phyloP scores from a whole-genome alignment of 1,140 invertebrate species.

The Ditylenchus dipsaci region DNA sequence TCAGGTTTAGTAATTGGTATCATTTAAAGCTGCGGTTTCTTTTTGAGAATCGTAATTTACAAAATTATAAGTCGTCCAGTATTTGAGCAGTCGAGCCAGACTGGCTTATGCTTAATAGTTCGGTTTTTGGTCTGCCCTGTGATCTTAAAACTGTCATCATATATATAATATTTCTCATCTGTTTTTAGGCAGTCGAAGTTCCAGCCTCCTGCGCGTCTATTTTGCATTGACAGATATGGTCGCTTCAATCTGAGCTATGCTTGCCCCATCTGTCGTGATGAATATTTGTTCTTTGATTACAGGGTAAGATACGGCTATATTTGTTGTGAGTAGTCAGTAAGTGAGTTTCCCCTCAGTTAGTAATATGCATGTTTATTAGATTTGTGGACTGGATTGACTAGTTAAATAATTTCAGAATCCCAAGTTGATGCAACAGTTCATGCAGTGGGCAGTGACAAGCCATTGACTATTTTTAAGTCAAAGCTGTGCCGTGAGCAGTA shows the following conservation, averaged over 20 bases:
- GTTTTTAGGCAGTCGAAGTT: slow-evolving; percentile 31
- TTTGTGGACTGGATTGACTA: no score
- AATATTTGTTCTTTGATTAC: slow-evolving; percentile 57
- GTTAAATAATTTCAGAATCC: slow-evolving; percentile 57
- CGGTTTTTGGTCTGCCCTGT: no score
- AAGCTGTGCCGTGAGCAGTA: slow-evolving; percentile 56
- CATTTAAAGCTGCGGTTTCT: no score
- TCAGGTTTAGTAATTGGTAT: no score
- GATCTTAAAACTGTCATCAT: no score
- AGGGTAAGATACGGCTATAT: slow-evolving; percentile 26
- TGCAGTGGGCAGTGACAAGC: slow-evolving; percentile 53
- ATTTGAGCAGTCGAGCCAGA: no score
- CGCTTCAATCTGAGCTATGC: slow-evolving; percentile 54
- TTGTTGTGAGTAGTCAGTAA: background rate
- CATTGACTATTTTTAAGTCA: slow-evolving; percentile 44
- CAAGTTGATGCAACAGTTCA: slow-evolving; percentile 50
- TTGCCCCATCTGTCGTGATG: slow-evolving; percentile 55
- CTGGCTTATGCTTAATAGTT: no score
- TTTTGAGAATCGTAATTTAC: no score
- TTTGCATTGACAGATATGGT: slow-evolving; percentile 54
- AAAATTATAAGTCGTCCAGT: no score
- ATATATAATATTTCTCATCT: no score
- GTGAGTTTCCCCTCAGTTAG: no score
- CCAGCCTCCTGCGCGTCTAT: slow-evolving; percentile 51
- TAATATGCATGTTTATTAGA: no score